phyloP scores from a whole-genome alignment of 2,888 invertebrate genomes.

The Ornithoptera priamus region DNA sequence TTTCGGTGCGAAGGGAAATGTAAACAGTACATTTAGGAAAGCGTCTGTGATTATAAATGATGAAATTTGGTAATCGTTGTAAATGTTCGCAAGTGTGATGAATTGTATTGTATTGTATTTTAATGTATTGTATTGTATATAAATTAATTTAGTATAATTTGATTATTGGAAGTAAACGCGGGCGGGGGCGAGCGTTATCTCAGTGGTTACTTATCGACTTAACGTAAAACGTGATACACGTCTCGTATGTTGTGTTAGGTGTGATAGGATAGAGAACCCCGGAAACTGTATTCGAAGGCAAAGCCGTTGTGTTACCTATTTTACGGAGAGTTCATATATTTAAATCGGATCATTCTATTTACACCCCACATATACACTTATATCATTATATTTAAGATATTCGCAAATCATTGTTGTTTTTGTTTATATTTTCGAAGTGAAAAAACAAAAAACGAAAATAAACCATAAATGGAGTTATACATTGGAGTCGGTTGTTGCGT shows the following conservation, averaged over 20 bases:
- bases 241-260: neutral
- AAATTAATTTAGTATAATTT: slow-evolving; percentile 54
- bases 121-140: slow-evolving; percentile 46
- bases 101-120: slow-evolving; percentile 32
- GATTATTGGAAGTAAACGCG: slow-evolving; percentile 30
- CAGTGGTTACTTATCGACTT: slow-evolving; percentile 51
- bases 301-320: slow-evolving; percentile 46
- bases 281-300: slow-evolving; percentile 29
- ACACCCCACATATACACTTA: slow-evolving; percentile 37
- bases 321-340: slow-evolving; percentile 64
- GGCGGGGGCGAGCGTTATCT: slow-evolving; percentile 38
- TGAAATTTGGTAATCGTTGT: slow-evolving; percentile 72
- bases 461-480: slow-evolving; percentile 52
- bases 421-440: no score
- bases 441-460: slow-evolving; percentile 34
- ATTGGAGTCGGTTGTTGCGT: slow-evolving; percentile 37
- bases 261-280: neutral
- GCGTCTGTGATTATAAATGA: slow-evolving; percentile 80
- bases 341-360: slow-evolving; percentile 42
- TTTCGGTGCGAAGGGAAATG: slow-evolving; percentile 63
- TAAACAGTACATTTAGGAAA: slow-evolving; percentile 73
- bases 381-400: slow-evolving; percentile 49
- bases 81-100: slow-evolving; percentile 57
- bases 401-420: slow-evolving; percentile 36
- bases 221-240: slow-evolving; percentile 31